Evolutionary conservation across 2,797 vertebrate genomes (phyloP).

Genomic region (Naso thynnoides): DNA sequence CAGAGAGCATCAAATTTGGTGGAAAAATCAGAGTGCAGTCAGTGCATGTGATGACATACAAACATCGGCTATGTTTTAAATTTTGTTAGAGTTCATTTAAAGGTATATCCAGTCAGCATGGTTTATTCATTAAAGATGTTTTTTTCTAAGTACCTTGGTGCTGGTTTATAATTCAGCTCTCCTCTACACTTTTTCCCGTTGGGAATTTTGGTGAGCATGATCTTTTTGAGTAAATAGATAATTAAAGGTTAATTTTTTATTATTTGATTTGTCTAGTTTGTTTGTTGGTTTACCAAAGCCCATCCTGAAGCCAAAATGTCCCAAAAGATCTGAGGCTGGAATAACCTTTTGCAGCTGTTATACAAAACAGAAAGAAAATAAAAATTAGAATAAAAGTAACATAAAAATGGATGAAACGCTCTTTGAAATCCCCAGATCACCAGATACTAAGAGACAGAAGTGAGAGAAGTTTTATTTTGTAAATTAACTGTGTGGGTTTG

Average conservation of each 20-base stretch:
- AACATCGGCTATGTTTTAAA: conserved; percentile 4
- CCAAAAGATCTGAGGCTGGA: not conserved
- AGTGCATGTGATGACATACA: not conserved
- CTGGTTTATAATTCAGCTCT: not conserved
- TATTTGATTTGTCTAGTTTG: conserved; percentile 2
- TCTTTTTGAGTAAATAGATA: too few relatives aligned
- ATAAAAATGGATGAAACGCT: not conserved
- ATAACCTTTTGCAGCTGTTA: not conserved
- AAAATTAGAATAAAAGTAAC: not conserved
- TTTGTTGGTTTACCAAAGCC: not conserved
- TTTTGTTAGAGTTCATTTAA: not conserved
- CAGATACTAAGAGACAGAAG: not conserved
- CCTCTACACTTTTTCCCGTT: not conserved
- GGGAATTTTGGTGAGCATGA: not conserved
- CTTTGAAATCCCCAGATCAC: not conserved
- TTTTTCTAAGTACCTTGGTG: not conserved
- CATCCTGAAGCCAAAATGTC: not conserved
- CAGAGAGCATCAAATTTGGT: too few relatives aligned
- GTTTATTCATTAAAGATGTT: too few relatives aligned
- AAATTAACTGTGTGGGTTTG: not conserved
- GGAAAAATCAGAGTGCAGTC: not conserved
- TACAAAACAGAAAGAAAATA: not conserved
- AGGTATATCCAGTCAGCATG: not conserved
- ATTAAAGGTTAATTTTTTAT: not conserved
- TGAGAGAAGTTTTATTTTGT: not conserved